These are phyloP conservation scores for Syngnathus rostellatus DNA, from an alignment of 2,797 vertebrate species.

Conservation along the genomic window DNA sequence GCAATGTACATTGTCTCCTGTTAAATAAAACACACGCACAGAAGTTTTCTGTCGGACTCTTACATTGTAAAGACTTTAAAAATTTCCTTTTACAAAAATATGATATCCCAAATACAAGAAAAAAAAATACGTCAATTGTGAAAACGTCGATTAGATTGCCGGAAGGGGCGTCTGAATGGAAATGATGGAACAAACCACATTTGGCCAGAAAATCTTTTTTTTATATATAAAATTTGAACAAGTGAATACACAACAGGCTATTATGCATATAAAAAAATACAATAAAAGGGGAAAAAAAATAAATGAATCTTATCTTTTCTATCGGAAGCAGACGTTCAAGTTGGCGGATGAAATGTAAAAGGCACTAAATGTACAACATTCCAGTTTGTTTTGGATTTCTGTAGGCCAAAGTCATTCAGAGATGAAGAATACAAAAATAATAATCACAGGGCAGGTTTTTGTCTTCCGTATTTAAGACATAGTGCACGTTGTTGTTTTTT, in stretches of 20 bases:
- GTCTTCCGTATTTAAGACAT: conserved; percentile 58
- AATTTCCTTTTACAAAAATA: too few species aligned
- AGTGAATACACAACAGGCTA: conserved; percentile 65
- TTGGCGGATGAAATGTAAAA: conserved; percentile 75
- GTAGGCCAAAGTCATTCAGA: conserved; percentile 34
- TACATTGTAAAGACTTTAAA: background rate
- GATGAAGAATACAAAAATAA: conserved; percentile 30
- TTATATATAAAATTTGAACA: conserved; percentile 73
- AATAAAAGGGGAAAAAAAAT: conserved; percentile 57
- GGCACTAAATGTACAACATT: conserved; percentile 77
- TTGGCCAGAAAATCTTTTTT: conserved; percentile 59
- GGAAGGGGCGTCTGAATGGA: background rate
- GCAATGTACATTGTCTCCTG: background rate
- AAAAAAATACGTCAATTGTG: background rate
- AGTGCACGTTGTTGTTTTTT: conserved; percentile 65
- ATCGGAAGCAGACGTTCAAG: conserved; percentile 61
- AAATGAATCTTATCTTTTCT: conserved; percentile 62
- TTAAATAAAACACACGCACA: background rate
- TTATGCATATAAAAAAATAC: conserved; percentile 70
- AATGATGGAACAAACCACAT: background rate
- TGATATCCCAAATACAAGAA: too few species aligned
- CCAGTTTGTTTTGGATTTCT: conserved; percentile 66
- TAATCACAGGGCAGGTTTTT: conserved; percentile 50
- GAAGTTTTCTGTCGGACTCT: background rate
- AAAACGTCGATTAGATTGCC: background rate